phyloP scores from a whole-genome alignment of 2,888 invertebrate species.

The Oscheius sp. region DNA sequence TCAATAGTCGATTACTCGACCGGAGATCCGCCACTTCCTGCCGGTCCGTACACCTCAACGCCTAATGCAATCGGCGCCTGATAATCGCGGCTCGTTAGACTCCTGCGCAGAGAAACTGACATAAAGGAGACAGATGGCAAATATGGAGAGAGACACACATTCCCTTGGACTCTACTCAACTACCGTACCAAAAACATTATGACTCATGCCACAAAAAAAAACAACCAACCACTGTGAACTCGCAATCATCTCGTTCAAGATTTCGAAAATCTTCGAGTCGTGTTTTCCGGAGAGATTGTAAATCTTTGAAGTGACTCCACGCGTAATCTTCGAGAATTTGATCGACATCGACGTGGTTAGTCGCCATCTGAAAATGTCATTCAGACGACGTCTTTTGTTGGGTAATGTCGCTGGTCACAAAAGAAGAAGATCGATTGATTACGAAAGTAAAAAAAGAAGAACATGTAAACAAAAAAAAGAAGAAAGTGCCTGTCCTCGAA shows the following conservation, averaged over 20 bases:
- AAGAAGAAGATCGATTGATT: not conserved
- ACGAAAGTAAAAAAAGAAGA: not conserved
- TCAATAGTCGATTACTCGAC: not conserved
- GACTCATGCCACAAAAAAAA: not conserved
- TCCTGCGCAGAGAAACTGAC: slow-evolving; percentile 11
- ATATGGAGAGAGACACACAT: not conserved
- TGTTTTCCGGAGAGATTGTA: slow-evolving; percentile 65
- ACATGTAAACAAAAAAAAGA: not conserved
- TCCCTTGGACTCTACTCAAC: not conserved
- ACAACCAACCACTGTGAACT: slow-evolving; percentile 68
- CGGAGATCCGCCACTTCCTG: slow-evolving; percentile 4
- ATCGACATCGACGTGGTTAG: slow-evolving; percentile 70
- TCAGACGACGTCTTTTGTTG: not conserved
- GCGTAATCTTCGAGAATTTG: slow-evolving; percentile 72
- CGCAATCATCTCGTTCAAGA: slow-evolving; percentile 70
- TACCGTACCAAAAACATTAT: not conserved
- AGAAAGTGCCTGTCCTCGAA: not conserved
- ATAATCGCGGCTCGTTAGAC: slow-evolving; percentile 36
- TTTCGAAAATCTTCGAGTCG: slow-evolving; percentile 67
- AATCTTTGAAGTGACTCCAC: slow-evolving; percentile 70
- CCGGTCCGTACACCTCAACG: slow-evolving; percentile 20
- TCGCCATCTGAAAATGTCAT: slow-evolving; percentile 34
- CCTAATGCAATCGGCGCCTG: slow-evolving; percentile 34
- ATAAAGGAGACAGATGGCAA: slow-evolving; percentile 18
- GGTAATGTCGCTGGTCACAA: not conserved